Percentiles rank a stretch among this genome's conserved stretches.
These are phyloP conservation scores for Auanema freiburgensis DNA, from an alignment of 2,888 invertebrate genomes.

Conservation along the genomic window DNA sequence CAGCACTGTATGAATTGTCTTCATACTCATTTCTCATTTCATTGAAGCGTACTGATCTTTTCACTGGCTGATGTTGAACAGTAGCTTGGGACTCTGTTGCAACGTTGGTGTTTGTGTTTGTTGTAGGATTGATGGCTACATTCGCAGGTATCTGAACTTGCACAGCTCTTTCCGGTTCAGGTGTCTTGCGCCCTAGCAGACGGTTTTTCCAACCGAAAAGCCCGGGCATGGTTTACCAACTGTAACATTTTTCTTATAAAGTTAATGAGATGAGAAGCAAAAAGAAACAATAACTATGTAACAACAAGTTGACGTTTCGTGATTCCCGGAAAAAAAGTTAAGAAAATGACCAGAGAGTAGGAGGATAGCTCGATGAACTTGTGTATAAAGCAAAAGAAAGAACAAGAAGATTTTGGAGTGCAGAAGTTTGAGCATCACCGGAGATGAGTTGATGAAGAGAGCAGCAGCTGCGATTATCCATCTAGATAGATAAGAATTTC, in stretches of 20 bases:
- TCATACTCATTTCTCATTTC: background rate
- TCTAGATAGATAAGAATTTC: background rate
- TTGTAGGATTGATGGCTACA: constrained; percentile 6
- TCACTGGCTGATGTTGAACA: constrained; percentile 6
- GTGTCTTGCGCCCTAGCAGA: constrained; percentile 41
- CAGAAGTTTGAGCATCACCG: constrained; percentile 5
- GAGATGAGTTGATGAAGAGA: background rate
- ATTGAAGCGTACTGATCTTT: constrained; percentile 17
- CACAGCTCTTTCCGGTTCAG: constrained; percentile 43
- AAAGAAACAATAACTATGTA: background rate
- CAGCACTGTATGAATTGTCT: constrained; percentile 2
- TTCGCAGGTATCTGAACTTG: constrained; percentile 30
- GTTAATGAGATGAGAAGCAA: constrained; percentile 6
- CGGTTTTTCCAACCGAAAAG: constrained; percentile 44
- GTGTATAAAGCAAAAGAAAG: no score
- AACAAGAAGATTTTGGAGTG: constrained; percentile 3
- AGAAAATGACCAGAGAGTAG: constrained; percentile 12
- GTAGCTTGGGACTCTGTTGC: background rate
- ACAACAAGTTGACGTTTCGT: background rate
- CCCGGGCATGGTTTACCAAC: constrained; percentile 24
- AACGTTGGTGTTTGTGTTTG: background rate
- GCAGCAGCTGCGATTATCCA: no score
- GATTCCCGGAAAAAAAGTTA: background rate
- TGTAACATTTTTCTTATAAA: constrained; percentile 12
- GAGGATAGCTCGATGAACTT: constrained; percentile 11